Evolutionary conservation across 2,797 vertebrate species (phyloP), one percentile per base, ranked within the genome.

Genomic region (Nannoperca australis): DNA sequence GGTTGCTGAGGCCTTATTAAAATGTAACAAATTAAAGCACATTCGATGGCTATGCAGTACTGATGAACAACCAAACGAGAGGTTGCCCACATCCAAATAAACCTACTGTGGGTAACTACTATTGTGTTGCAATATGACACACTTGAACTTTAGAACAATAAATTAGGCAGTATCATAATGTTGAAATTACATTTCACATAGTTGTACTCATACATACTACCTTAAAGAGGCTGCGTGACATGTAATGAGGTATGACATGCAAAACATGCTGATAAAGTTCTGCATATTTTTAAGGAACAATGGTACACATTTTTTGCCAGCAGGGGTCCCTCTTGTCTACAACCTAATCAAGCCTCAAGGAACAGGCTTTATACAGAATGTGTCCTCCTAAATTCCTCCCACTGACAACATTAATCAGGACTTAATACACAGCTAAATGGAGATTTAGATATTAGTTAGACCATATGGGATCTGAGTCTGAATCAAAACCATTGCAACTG

Each of bases 261-360:
- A 44, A 42, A 47, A 49, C 51, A 38, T 32, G 20, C 27, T 24
- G 51, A 44, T 27, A 12, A 1, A 22, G 11, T 22, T 5, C 12
- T 67, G 15, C 8, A 53, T 32, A 42, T 6, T 27, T 70, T 44
- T 0, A 40, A 54, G 13, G 24, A 32, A 42, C 4, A 3, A 44
- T 36, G 0, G 7, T 36, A 24, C 2, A 34, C 0, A 34, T 38
- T n/a, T 67, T 7, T 44, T 60, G 24, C 47, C 85, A 84, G 71
- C 40, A 88, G 84, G 53, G 54, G 85, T 64, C 81, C 15, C 77
- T 72, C 36, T 82, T 70, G 54, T 69, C 68, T 38, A 32, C 20
- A 77, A 58, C 40, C 22, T 17, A 18, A 73, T 42, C 30, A 22
- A 30, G 9, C 13, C 18, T 70, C 7, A 67, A 22, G 13, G 12